Base-by-base conservation (phyloP, 1,140 invertebrate species). In the Caenorhabditis tropicalis region DNA sequence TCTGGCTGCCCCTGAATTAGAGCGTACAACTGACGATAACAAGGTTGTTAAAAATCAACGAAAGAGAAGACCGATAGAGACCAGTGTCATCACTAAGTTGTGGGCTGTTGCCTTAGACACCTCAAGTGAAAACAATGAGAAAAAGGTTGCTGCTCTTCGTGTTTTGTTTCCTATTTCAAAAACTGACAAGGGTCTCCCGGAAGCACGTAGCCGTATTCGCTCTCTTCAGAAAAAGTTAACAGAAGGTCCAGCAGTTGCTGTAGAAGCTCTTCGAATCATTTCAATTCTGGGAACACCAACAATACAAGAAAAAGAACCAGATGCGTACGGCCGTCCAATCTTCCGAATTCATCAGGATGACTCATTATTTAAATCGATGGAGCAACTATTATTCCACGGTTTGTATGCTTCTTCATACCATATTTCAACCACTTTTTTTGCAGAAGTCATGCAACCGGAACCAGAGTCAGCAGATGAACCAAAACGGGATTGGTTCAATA, bases 401-500 rank as follows among this genome's bases (percentile, higher is more conserved):
- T 10, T 65, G 19, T 36, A 27, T 33, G 10, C 4, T 21, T 2
- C 19, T 60, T 31, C 21, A 12, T 53, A 29, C 31, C 2, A 65
- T 3, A 1, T 65, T 19, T 19, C 4, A 19, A 65, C 27, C 27
- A 12, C 9, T 2, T 65, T 1, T 36, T 33, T 74, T 74, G 6
- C 36, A 74, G 65, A 74, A 46, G 36, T 74, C 7, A 15, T 74
- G 21, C 43, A 74, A 74, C n/a, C 65, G 7, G 65, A 74, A n/a
- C n/a, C n/a, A n/a, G n/a, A n/a, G n/a, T n/a, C n/a, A n/a, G n/a
- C n/a, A 10, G 65, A 74, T n/a, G n/a, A 24, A 43, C 65, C 65
- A 5, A n/a, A 74, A n/a, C 65, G 65, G 21, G 65, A 74, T 43
- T 74, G 65, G 65, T 74, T 74, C 36, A 29, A 29, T 10, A 24